These are phyloP conservation scores for Argyra leucocephala DNA, from an alignment of 2,888 invertebrate species.

Conservation along the genomic window DNA sequence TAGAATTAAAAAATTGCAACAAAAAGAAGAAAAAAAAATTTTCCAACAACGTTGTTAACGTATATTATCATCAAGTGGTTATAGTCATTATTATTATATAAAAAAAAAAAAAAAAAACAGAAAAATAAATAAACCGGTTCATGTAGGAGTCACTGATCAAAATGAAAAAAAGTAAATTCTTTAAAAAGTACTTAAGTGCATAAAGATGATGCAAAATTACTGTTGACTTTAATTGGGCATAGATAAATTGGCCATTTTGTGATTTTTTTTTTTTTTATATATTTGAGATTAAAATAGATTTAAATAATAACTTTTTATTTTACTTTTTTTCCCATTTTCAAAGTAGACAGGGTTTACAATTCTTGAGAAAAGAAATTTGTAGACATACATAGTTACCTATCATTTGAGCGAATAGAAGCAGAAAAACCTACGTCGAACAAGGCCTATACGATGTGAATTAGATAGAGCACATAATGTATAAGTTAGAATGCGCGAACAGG, in stretches of 20 bases:
- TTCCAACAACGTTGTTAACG: background rate
- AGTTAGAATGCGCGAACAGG: too few species aligned
- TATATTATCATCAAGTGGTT: background rate
- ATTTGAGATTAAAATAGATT: background rate
- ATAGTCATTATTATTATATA: background rate
- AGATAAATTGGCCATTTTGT: background rate
- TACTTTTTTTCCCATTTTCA: too few species aligned
- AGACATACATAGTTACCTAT: too few species aligned
- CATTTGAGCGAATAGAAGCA: too few species aligned
- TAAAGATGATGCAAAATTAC: background rate
- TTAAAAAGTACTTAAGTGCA: background rate
- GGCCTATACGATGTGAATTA: too few species aligned
- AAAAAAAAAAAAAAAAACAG: background rate
- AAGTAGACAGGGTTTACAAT: too few species aligned
- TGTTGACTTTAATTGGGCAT: slow-evolving; percentile 1
- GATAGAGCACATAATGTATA: too few species aligned
- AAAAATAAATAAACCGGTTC: background rate
- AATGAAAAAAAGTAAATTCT: background rate
- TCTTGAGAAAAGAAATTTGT: too few species aligned
- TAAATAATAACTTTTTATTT: background rate
- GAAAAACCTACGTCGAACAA: too few species aligned
- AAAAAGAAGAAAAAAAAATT: background rate
- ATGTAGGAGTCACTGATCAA: background rate
- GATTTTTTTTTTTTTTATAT: background rate
- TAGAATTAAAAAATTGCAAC: background rate